These are phyloP conservation scores for Orgyia antiqua DNA, from an alignment of 2,888 invertebrate species.

Conservation along the genomic window DNA sequence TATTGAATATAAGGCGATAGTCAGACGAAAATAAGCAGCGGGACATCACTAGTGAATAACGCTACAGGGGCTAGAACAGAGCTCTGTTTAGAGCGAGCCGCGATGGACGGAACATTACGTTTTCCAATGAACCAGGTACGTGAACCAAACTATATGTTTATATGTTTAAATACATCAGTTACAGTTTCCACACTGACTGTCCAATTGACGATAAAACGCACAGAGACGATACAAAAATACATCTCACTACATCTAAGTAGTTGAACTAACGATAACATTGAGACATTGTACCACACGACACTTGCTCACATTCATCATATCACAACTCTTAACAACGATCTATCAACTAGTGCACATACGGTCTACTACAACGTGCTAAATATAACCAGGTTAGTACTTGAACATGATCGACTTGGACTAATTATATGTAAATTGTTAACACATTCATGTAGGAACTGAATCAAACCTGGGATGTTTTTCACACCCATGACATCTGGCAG, in stretches of 20 bases:
- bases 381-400: too few relatives aligned
- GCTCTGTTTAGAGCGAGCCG: constrained; percentile 59
- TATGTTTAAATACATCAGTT: constrained; percentile 15
- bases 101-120: constrained; percentile 61
- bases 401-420: constrained; percentile 40
- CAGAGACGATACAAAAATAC: constrained; percentile 68
- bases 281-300: constrained; percentile 17
- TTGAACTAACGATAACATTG: constrained; percentile 47
- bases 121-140: constrained; percentile 55
- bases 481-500: too few relatives aligned
- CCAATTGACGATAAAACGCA: constrained; percentile 55
- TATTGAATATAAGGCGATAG: too few relatives aligned
- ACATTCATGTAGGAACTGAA: background rate
- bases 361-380: too few relatives aligned
- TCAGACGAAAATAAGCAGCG: background rate
- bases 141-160: constrained; percentile 36
- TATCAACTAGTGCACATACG: too few relatives aligned
- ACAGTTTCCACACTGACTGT: constrained; percentile 29
- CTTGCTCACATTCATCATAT: constrained; percentile 41
- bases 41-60: background rate
- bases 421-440: too few relatives aligned
- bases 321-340: too few relatives aligned
- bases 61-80: constrained; percentile 39
- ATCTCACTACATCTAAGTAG: constrained; percentile 56
- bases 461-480: too few relatives aligned